Conservation (phyloP, 64 coral and sea anemone species). For the Hydrozoanthus tunicans region DNA sequence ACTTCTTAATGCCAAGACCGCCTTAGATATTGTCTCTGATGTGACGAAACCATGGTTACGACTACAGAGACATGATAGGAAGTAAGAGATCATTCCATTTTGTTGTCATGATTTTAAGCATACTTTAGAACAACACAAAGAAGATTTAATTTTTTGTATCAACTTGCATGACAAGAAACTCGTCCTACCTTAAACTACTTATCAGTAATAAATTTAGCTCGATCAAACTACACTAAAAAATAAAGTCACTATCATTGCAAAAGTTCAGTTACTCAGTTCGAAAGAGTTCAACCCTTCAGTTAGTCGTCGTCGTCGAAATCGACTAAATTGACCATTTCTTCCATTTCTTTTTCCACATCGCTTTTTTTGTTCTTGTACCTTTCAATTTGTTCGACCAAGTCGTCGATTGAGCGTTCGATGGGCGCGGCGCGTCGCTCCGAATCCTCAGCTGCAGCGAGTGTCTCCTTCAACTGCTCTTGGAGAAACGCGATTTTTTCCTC, state of each 20-base stretch:
- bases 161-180: background rate
- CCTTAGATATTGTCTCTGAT: background rate
- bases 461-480: conserved; percentile 74
- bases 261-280: conserved; percentile 3
- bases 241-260: background rate
- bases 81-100: background rate
- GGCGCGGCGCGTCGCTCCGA: conserved; percentile 64
- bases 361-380: conserved; percentile 26
- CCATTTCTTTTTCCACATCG: conserved; percentile 69
- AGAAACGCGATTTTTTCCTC: conserved; percentile 87
- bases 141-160: background rate
- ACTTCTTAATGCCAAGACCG: background rate
- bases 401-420: conserved; percentile 61
- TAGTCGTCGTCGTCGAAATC: conserved; percentile 49
- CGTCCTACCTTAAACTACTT: background rate
- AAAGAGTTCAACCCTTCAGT: background rate
- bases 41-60: background rate
- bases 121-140: background rate
- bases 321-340: conserved; percentile 69
- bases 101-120: background rate
- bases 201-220: background rate
- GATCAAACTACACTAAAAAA: background rate
- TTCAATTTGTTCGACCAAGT: conserved; percentile 52
- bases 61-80: background rate
- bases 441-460: conserved; percentile 64